Percentiles rank a stretch among this genome's conserved stretches.
Evolutionary conservation across 1,140 invertebrate species (phyloP).

Genomic region (Sitobion miscanthi): DNA sequence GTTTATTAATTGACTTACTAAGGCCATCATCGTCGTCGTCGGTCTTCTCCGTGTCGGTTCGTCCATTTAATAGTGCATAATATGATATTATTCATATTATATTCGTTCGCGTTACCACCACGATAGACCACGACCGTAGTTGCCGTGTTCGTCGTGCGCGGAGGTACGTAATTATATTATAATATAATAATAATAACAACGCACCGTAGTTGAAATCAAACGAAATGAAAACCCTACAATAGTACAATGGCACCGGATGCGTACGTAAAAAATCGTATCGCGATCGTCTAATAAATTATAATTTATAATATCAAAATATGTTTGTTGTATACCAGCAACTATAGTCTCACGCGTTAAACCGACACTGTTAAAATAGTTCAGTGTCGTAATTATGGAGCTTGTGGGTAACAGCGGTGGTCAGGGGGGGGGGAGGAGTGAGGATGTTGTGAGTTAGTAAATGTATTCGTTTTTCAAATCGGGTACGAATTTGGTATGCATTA

Average conservation of each 20-base stretch:
- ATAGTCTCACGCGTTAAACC: neutral
- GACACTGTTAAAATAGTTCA: neutral
- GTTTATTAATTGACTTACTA: neutral
- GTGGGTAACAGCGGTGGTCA: neutral
- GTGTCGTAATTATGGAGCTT: neutral
- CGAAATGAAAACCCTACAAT: neutral
- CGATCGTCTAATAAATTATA: neutral
- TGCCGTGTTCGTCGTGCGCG: too few species aligned
- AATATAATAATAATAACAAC: neutral
- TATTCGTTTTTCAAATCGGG: neutral
- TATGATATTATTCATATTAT: neutral
- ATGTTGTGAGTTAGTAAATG: neutral
- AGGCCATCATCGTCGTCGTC: neutral
- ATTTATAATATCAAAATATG: constrained; percentile 1
- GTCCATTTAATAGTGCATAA: neutral
- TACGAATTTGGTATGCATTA: neutral
- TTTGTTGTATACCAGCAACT: neutral
- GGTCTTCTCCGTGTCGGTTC: neutral
- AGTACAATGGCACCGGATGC: constrained; percentile 5
- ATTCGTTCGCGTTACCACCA: neutral
- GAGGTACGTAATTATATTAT: neutral
- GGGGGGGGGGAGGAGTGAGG: too few species aligned
- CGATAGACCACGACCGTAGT: neutral
- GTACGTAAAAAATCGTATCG: neutral
- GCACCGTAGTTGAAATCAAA: neutral